Conservation (phyloP, 2,888 invertebrate genomes). For the Eulithis testata region DNA sequence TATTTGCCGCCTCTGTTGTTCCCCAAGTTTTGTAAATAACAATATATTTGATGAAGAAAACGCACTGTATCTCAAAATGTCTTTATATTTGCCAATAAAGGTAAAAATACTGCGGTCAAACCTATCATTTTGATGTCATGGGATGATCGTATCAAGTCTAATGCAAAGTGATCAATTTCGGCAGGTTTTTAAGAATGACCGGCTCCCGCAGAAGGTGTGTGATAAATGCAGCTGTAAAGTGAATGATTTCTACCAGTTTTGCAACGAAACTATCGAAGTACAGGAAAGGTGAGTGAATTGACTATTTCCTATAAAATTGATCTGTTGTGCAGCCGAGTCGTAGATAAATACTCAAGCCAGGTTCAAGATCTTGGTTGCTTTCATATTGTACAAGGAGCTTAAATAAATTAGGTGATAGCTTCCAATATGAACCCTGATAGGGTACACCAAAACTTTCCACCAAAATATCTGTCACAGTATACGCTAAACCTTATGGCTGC, state of each 20-base stretch:
- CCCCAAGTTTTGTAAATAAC: slow-evolving; percentile 84
- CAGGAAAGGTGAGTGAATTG: slow-evolving; percentile 82
- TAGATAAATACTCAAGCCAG: no score
- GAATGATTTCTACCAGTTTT: slow-evolving; percentile 89
- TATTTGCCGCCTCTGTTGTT: slow-evolving; percentile 77
- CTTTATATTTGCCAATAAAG: slow-evolving; percentile 90
- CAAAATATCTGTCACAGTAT: no score
- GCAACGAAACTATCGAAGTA: slow-evolving; percentile 87
- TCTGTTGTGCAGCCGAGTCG: background rate
- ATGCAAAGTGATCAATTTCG: slow-evolving; percentile 43
- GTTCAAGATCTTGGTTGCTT: no score
- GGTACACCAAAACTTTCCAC: no score
- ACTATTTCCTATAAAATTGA: background rate
- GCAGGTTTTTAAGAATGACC: slow-evolving; percentile 87
- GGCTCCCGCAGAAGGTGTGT: slow-evolving; percentile 89
- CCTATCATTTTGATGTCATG: slow-evolving; percentile 26
- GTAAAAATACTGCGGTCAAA: slow-evolving; percentile 64
- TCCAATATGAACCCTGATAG: no score
- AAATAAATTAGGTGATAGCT: no score
- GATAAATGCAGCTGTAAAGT: slow-evolving; percentile 89
- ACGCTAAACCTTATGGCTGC: no score
- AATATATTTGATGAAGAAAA: slow-evolving; percentile 88
- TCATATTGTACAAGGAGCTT: no score
- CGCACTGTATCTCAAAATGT: slow-evolving; percentile 88
- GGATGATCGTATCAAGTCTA: slow-evolving; percentile 15